A percentile compares a stretch with the other conserved stretches of the same genome.
phyloP scores from a whole-genome alignment of 2,797 vertebrate species.

The Micromesistius poutassou region DNA sequence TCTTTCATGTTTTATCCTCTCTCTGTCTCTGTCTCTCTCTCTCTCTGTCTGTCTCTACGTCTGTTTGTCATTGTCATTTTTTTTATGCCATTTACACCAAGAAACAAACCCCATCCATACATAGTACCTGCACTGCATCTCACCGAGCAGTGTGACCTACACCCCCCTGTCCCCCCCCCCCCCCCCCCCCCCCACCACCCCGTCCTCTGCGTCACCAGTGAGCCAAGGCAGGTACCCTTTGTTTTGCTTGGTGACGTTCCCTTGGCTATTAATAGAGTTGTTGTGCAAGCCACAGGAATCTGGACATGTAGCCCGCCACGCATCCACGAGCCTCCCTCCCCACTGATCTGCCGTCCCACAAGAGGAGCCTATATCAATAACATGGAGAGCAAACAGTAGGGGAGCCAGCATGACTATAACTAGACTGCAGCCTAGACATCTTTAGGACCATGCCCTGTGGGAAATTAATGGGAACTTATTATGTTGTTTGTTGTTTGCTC shows the following conservation, averaged over 20 bases:
- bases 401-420: background rate
- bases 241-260: conserved; percentile 49
- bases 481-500: background rate
- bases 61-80: too few species aligned
- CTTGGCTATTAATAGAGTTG: conserved; percentile 61
- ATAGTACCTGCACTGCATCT: background rate
- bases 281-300: conserved; percentile 47
- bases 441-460: background rate
- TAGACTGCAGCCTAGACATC: background rate
- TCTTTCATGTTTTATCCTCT: background rate
- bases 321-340: background rate
- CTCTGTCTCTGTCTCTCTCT: background rate
- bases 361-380: background rate
- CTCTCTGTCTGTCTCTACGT: background rate
- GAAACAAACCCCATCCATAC: background rate
- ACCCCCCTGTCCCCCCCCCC: conserved; percentile 15
- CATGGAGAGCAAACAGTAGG: background rate
- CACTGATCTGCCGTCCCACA: background rate
- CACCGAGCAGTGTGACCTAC: conserved; percentile 1
- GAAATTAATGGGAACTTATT: background rate
- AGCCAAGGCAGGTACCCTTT: conserved; percentile 46
- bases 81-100: too few species aligned
- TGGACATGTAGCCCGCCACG: background rate
- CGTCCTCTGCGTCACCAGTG: conserved; percentile 44
- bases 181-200: too few species aligned